Evolutionary conservation across 2,797 vertebrate genomes (phyloP).

Genomic region (Atherinosoma microstoma): DNA sequence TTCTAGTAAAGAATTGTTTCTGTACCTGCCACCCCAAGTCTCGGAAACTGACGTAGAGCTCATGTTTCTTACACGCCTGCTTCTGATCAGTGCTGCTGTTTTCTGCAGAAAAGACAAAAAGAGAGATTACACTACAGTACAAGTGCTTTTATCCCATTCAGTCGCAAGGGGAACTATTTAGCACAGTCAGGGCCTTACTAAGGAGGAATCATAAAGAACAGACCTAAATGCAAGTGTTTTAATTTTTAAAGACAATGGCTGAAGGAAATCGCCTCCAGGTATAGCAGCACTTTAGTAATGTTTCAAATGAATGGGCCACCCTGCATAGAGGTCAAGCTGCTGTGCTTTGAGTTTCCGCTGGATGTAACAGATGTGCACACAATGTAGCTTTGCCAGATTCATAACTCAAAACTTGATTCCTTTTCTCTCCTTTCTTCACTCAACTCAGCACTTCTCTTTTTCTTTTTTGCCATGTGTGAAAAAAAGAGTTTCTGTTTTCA

Average conservation of each 20-base stretch:
- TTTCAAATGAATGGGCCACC: constrained; percentile 66
- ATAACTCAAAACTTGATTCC: constrained; percentile 40
- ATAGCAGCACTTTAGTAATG: constrained; percentile 57
- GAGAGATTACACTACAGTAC: constrained; percentile 35
- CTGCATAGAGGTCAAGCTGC: constrained; percentile 58
- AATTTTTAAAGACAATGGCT: constrained; percentile 51
- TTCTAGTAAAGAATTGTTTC: constrained; percentile 41
- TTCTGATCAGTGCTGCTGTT: constrained; percentile 96
- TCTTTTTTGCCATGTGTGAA: constrained; percentile 25
- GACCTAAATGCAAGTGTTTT: constrained; percentile 32
- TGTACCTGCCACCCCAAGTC: constrained; percentile 98
- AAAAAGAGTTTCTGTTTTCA: constrained; percentile 52
- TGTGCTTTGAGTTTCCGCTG: constrained; percentile 61
- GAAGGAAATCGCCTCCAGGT: constrained; percentile 68
- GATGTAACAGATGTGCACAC: constrained; percentile 63
- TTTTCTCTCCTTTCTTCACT: constrained; percentile 34
- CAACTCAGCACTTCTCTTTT: constrained; percentile 37
- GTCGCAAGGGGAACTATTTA: constrained; percentile 37
- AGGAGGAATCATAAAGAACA: constrained; percentile 52
- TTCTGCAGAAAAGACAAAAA: constrained; percentile 81
- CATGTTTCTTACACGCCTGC: constrained; percentile 98
- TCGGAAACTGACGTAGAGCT: constrained; percentile 97
- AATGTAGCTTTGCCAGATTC: constrained; percentile 36
- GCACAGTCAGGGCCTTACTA: constrained; percentile 42
- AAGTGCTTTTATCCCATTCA: constrained; percentile 31